Conservation (phyloP, 2,113 vertebrate species). For the Halcyon malimbica region DNA sequence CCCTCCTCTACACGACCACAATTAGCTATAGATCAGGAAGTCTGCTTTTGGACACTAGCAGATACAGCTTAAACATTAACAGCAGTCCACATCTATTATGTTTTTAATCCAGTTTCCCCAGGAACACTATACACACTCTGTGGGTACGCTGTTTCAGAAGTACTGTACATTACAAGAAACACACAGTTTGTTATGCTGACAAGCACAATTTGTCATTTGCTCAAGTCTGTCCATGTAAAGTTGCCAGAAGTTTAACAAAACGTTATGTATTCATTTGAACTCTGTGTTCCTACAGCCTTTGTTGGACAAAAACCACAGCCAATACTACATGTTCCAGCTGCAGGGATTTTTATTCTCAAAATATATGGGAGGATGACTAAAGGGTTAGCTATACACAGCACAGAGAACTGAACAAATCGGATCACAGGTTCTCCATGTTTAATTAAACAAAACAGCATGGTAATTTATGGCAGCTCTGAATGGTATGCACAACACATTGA, state of each 20-base stretch:
- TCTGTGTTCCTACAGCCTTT: constrained; percentile 62
- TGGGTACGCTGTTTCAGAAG: neutral
- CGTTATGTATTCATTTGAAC: constrained; percentile 69
- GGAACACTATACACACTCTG: neutral
- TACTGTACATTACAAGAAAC: neutral
- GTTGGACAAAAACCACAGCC: constrained; percentile 36
- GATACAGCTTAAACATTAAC: neutral
- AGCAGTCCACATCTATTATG: neutral
- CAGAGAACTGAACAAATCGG: neutral
- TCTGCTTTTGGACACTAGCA: neutral
- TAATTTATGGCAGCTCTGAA: neutral
- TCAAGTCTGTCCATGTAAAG: neutral
- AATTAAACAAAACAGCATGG: neutral
- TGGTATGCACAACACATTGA: neutral
- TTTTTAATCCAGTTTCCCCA: neutral
- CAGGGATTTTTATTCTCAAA: constrained; percentile 22
- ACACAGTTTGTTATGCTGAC: constrained; percentile 4
- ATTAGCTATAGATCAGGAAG: neutral
- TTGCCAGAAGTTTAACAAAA: constrained; percentile 64
- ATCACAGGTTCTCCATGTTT: neutral
- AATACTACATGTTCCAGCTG: neutral
- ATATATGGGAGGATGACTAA: neutral
- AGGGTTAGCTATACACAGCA: neutral
- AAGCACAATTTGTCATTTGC: constrained; percentile 23
- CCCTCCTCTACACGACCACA: neutral